phyloP scores from a whole-genome alignment of 2,113 vertebrate genomes.

The Actenoides lindsayi region DNA sequence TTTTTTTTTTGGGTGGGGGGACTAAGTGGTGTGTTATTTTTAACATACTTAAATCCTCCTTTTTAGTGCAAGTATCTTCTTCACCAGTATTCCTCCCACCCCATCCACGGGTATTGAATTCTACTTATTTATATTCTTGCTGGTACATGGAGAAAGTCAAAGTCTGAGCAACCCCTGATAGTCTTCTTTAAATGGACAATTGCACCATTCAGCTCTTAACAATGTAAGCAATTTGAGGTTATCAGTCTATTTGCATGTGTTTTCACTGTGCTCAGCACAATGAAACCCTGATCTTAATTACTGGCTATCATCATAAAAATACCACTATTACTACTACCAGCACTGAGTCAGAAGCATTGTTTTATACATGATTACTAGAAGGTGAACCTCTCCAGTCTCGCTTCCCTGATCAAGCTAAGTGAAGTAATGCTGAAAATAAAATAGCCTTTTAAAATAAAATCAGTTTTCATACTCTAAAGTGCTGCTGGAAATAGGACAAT shows the following conservation, averaged over 20 bases:
- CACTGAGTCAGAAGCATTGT: constrained; percentile 26
- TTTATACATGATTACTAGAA: not conserved
- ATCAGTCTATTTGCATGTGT: constrained; percentile 56
- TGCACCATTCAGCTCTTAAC: constrained; percentile 11
- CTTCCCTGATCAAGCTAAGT: constrained; percentile 20
- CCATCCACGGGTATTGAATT: not conserved
- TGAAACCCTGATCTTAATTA: constrained; percentile 54
- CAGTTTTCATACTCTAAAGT: constrained; percentile 55
- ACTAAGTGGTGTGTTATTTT: not conserved
- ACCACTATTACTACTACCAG: not conserved
- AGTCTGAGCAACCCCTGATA: not conserved
- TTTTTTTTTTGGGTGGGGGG: not conserved
- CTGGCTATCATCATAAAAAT: constrained; percentile 29
- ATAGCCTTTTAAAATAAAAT: constrained; percentile 55
- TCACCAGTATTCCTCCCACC: not conserved
- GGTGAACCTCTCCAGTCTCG: constrained; percentile 17
- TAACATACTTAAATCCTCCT: not conserved
- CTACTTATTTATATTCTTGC: not conserved
- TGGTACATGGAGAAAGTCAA: not conserved
- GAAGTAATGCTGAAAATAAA: constrained; percentile 47
- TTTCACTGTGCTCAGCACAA: constrained; percentile 39
- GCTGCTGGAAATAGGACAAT: constrained; percentile 51
- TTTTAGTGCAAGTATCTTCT: not conserved
- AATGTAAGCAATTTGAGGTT: constrained; percentile 31
- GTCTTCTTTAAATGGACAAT: constrained; percentile 10